Conservation (phyloP, 2,797 vertebrate species). For the Melopsittacus undulatus region DNA sequence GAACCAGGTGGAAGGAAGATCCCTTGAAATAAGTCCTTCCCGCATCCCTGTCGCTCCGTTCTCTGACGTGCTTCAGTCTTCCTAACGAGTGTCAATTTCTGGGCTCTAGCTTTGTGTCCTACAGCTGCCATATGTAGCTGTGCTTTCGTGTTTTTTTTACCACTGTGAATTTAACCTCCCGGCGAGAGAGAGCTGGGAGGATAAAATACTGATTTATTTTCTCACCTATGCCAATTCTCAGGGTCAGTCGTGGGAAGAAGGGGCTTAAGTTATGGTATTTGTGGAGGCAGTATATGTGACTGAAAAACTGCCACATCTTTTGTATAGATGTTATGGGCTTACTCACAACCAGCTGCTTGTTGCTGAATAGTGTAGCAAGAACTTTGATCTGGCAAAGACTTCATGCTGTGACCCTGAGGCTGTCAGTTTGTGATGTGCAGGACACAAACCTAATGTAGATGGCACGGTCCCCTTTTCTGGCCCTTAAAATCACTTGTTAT, state of each 20-base stretch:
- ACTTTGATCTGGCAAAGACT: background rate
- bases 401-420: background rate
- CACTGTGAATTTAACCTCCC: background rate
- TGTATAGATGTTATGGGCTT: background rate
- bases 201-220: fast-evolving
- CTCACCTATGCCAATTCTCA: background rate
- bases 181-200: background rate
- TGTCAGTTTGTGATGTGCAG: background rate
- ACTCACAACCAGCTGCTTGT: background rate
- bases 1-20: background rate
- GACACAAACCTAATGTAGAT: background rate
- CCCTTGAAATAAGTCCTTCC: background rate
- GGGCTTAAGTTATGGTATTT: background rate
- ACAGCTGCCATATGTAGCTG: background rate
- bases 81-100: background rate
- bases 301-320: background rate
- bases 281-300: background rate
- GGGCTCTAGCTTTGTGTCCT: background rate
- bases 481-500: background rate
- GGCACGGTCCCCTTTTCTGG: background rate
- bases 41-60: background rate
- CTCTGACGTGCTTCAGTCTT: background rate
- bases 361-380: background rate
- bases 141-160: background rate
- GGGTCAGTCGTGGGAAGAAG: background rate